A percentile compares a stretch with the other conserved stretches of the same genome.
Conservation (phyloP, 2,888 invertebrate species). For the Eulithis prunata region DNA sequence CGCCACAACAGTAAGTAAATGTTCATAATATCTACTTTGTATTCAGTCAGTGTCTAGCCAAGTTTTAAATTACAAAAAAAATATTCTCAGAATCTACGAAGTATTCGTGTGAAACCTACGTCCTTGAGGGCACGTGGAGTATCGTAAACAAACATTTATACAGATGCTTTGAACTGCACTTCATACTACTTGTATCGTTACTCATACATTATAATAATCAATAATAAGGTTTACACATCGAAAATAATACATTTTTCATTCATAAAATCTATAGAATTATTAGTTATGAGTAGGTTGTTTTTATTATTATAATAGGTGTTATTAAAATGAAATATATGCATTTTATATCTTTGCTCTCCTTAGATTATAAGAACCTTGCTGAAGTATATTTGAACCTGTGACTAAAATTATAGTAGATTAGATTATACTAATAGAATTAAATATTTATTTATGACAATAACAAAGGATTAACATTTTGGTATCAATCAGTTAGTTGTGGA, state of each 20-base stretch:
- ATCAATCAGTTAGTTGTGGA: constrained; percentile 40
- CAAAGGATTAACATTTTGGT: constrained; percentile 33
- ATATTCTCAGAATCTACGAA: constrained; percentile 14
- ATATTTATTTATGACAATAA: constrained; percentile 22
- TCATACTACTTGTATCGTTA: no score
- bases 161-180: neutral
- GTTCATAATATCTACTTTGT: constrained; percentile 7
- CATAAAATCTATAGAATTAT: no score
- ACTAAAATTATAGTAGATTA: neutral
- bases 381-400: neutral
- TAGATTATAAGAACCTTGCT: no score
- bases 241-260: no score
- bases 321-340: no score
- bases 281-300: no score
- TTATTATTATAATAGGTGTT: no score
- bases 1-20: neutral
- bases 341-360: no score
- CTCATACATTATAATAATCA: no score
- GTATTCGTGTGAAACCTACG: constrained; percentile 16
- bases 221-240: no score
- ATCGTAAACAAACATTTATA: constrained; percentile 13
- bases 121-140: constrained; percentile 22
- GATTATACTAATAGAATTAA: constrained; percentile 11
- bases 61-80: constrained; percentile 2
- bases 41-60: constrained; percentile 5